Conservation (phyloP, 2,797 vertebrate genomes). For the Kryptopterus vitreolus region DNA sequence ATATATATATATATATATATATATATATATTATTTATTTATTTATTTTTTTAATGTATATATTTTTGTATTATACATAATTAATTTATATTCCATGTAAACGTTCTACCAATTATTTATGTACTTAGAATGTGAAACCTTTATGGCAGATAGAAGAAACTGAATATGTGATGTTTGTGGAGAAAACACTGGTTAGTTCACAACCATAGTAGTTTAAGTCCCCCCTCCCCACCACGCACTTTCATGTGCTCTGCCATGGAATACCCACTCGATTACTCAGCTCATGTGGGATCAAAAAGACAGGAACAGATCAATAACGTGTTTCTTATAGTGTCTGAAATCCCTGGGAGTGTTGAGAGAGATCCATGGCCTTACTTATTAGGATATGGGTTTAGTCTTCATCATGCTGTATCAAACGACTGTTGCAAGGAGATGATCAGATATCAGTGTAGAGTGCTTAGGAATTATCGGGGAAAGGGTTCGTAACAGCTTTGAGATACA, state of each 20-base stretch:
- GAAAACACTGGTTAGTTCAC: conserved; percentile 23
- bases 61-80: background rate
- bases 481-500: conserved; percentile 40
- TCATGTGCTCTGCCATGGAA: conserved; percentile 22
- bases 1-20: too few relatives aligned
- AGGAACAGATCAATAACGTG: conserved; percentile 53
- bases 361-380: conserved; percentile 39
- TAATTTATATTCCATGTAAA: background rate
- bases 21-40: background rate
- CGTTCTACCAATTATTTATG: background rate
- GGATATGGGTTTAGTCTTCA: conserved; percentile 38
- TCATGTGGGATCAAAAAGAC: conserved; percentile 38
- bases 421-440: conserved; percentile 12
- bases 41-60: background rate
- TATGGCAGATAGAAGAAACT: background rate
- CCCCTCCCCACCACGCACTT: conserved; percentile 24
- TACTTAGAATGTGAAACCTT: background rate
- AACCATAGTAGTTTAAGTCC: conserved; percentile 35
- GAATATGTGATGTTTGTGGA: conserved; percentile 28
- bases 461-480: conserved; percentile 29
- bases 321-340: conserved; percentile 51
- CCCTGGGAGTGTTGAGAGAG: conserved; percentile 37
- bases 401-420: conserved; percentile 37
- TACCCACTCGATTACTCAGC: conserved; percentile 50
- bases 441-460: background rate